Evolutionary conservation across 2,113 vertebrate species (phyloP), one percentile per base, ranked within the genome.

Genomic region (Anarrhichthys ocellatus): DNA sequence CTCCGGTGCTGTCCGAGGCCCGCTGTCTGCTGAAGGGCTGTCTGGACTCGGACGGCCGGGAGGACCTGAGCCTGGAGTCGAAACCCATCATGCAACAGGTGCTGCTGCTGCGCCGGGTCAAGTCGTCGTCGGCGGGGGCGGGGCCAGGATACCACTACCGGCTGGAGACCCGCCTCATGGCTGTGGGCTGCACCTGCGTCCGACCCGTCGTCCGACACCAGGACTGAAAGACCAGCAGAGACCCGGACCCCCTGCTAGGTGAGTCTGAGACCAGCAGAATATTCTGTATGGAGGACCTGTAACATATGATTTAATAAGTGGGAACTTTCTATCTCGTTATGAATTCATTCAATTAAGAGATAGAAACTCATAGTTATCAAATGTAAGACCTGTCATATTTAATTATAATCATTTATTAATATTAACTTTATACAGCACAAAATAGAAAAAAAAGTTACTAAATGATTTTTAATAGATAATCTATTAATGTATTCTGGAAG

Each of bases 131-230:
- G 92, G 92, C 73, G 0, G 63, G 11, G 91, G 92, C 73, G 0
- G 54, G 9, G 0, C 32, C 13, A 0, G 61, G 4, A 50, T 92
- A 89, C 52, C 86, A 86, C 83, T 97, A 94, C 88, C 90, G 58
- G n/a, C 86, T 98, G 90, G 97, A 98, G 92, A 94, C 94, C 71
- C 93, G 94, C 38, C 14, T 91, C 4, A 42, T 99, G 10, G 91
- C 96, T 0, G 97, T 98, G 77, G 98, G 97, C 50, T 99, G 98
- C 87, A 99, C 97, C 2, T 99, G 98, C 0, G 94, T 94, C 5
- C 40, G 83, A 0, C 94, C 95, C 0, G 4, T 80, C 0, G 2
- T 97, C 20, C 34, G 27, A 2, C 32, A 70, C 0, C 88, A 94
- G 36, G 46, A 93, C 8, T 92, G 81, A 89, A 42, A 50, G 18